Evolutionary conservation across 2,113 vertebrate species (phyloP), one percentile per base, ranked within the genome.

Genomic region (Tragelaphus scriptus): DNA sequence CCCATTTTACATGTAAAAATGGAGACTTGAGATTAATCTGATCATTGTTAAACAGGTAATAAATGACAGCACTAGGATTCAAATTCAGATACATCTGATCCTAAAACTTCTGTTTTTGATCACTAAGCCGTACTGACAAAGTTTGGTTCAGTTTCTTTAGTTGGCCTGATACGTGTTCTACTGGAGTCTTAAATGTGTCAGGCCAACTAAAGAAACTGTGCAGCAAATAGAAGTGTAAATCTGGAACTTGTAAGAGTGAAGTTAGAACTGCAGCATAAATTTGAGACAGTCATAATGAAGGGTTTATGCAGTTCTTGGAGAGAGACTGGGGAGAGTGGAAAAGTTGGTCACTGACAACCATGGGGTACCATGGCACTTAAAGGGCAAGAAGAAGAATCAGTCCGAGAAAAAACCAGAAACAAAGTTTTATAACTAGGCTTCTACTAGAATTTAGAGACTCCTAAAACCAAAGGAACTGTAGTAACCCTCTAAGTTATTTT

Each of bases 91-190:
- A 40, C n/a, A n/a, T 80, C 25, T 91, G 68, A 96, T 82, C 56
- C 68, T 94, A 82, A 96, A 95, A 87, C 23, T 87, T 85, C 26
- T 91, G 55, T 32, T 97, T 93, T 93, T 92, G 47, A 58, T 88
- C 21, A 77, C 13, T 40, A 85, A 91, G 47, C 82, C 49, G n/a
- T 65, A 86, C 51, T 75, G 36, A 95, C n/a, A 85, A 87, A 89
- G 19, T 85, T 95, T 80, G 40, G 19, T 68, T 63, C 47, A 56
- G 28, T 91, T 96, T 80, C 44, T 94, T 82, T 79, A 47, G 30
- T 88, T 96, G 94, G 16, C 51, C n/a, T 51, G 30, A 68, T 79
- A 47, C 9, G 25, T 75, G 68, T 75, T 23, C 36, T 13, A 23
- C 68, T 1, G 0, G n/a, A 75, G 68, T 75, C 68, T 40, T 75